phyloP scores from a whole-genome alignment of 2,888 invertebrate genomes.

The Chrysolina americana region DNA sequence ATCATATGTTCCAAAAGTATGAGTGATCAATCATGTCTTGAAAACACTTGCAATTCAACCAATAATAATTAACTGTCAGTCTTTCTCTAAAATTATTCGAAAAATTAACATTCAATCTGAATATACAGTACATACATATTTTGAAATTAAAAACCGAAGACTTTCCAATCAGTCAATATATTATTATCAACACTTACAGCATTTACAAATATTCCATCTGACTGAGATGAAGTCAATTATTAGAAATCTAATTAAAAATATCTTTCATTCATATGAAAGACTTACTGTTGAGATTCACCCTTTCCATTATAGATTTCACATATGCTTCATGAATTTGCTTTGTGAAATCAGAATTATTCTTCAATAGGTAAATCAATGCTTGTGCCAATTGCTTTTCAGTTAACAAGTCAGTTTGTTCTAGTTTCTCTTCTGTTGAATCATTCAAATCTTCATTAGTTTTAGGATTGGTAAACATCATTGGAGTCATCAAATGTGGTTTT shows the following conservation, averaged over 20 bases:
- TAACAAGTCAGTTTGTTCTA: conserved; percentile 75
- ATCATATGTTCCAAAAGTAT: too few relatives aligned
- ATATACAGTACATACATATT: conserved; percentile 10
- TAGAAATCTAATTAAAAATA: neutral
- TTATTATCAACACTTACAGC: conserved; percentile 14
- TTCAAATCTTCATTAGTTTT: conserved; percentile 55
- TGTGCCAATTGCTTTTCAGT: conserved; percentile 91
- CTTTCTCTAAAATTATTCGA: conserved; percentile 7
- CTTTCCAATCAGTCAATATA: conserved; percentile 22
- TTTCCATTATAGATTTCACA: conserved; percentile 85
- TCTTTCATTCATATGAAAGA: conserved; percentile 36
- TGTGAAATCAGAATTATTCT: conserved; percentile 90
- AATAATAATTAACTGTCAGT: too few relatives aligned
- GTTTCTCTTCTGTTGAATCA: conserved; percentile 45
- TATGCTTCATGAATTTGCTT: conserved; percentile 94
- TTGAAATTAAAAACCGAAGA: conserved; percentile 12
- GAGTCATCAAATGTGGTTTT: conserved; percentile 87
- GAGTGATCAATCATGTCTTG: too few relatives aligned
- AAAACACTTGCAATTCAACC: too few relatives aligned
- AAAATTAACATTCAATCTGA: conserved; percentile 20
- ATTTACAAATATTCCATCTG: conserved; percentile 11
- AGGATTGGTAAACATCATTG: conserved; percentile 85
- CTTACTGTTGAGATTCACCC: conserved; percentile 55
- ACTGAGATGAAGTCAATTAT: conserved; percentile 26
- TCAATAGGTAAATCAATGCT: conserved; percentile 88